Evolutionary conservation across 2,797 vertebrate genomes (phyloP).

Genomic region (Dendrocincla fuliginosa): DNA sequence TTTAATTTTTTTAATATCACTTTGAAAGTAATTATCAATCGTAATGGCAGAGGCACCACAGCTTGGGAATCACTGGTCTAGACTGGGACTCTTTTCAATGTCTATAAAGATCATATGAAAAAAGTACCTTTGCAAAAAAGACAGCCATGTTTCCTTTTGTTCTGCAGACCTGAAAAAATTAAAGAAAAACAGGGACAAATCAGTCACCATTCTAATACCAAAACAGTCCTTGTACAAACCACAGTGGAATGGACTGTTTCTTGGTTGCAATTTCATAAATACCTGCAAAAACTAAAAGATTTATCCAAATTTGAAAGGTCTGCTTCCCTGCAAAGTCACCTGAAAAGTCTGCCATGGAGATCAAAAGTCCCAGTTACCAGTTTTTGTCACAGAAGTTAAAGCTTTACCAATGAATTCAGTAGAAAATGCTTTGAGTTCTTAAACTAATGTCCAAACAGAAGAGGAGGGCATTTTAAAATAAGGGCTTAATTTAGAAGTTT

Average conservation of each 20-base stretch:
- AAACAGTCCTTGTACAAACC: neutral
- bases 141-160: constrained; percentile 89
- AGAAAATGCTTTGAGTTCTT: neutral
- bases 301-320: neutral
- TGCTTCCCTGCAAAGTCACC: neutral
- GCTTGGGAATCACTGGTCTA: neutral
- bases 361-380: neutral
- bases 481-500: neutral
- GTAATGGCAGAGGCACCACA: neutral
- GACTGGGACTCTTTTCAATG: neutral
- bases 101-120: neutral
- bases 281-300: neutral
- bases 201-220: neutral
- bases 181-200: constrained; percentile 31
- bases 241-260: neutral
- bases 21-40: neutral
- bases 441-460: neutral
- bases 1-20: neutral
- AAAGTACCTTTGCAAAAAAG: constrained; percentile 88
- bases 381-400: neutral
- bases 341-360: neutral
- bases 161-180: constrained; percentile 83
- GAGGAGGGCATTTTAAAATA: neutral
- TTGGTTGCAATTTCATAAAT: neutral
- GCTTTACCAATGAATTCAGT: neutral